phyloP scores from a whole-genome alignment of 1,140 invertebrate species.

The Cardiocondyla obscurior region DNA sequence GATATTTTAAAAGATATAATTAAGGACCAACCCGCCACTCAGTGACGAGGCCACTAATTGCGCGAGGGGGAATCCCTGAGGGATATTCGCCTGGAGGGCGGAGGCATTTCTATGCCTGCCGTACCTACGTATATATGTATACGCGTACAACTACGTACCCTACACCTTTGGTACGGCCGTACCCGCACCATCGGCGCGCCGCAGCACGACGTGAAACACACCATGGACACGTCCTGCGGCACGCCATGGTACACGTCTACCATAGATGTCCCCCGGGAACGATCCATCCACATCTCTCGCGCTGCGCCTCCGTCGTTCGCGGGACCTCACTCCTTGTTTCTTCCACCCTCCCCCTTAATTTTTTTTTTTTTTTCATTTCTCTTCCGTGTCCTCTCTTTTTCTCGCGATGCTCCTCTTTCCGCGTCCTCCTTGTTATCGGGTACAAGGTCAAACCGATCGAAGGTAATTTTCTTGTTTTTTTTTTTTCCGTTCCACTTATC shows the following conservation, averaged over 20 bases:
- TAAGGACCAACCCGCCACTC: slow-evolving; percentile 73
- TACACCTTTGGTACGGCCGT: slow-evolving; percentile 29
- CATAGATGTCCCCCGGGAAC: slow-evolving; percentile 64
- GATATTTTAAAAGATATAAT: slow-evolving; percentile 82
- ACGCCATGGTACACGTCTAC: slow-evolving; percentile 70
- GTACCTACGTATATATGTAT: slow-evolving; percentile 8
- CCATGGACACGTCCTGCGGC: slow-evolving; percentile 71
- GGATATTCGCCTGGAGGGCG: slow-evolving; percentile 22
- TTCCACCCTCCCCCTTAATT: not conserved
- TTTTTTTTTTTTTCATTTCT: not conserved
- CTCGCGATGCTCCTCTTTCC: slow-evolving; percentile 2
- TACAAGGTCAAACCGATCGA: slow-evolving; percentile 70
- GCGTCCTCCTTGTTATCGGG: slow-evolving; percentile 41
- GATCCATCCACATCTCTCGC: slow-evolving; percentile 63
- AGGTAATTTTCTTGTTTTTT: slow-evolving; percentile 69
- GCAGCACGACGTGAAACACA: slow-evolving; percentile 70
- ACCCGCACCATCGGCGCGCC: slow-evolving; percentile 54
- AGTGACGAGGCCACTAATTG: slow-evolving; percentile 78
- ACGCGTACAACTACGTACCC: slow-evolving; percentile 8
- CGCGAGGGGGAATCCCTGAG: slow-evolving; percentile 61
- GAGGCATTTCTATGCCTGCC: slow-evolving; percentile 59
- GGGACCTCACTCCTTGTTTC: not conserved
- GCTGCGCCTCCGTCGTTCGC: not conserved
- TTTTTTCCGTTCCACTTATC: slow-evolving; percentile 58
- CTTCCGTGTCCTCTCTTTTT: not conserved